These are phyloP conservation scores for Isaurus tuberculatus DNA, from an alignment of 92 coral and sea anemone species.

Conservation along the genomic window DNA sequence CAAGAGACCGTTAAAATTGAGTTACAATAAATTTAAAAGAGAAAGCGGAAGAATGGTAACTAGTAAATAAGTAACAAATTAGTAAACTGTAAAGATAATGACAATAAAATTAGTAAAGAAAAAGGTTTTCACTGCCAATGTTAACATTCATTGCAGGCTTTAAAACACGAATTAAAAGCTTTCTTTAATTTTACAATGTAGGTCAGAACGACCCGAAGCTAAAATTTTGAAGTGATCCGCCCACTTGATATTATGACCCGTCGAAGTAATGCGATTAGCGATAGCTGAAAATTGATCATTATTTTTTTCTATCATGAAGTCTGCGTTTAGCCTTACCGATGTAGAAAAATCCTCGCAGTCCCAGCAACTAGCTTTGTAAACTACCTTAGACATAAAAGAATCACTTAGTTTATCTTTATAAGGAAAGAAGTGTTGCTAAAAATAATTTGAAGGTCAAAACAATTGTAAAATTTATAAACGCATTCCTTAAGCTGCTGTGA, in stretches of 20 bases:
- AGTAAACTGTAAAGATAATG: no score
- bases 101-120: no score
- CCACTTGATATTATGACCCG: conserved; percentile 45
- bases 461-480: conserved; percentile 31
- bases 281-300: conserved; percentile 44
- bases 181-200: no score
- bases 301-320: conserved; percentile 48
- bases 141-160: no score
- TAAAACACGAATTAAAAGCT: no score
- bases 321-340: conserved; percentile 51
- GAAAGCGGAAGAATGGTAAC: conserved; percentile 38
- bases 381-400: conserved; percentile 31
- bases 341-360: no score
- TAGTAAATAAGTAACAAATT: no score
- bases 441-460: conserved; percentile 42
- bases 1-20: no score
- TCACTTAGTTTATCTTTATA: conserved; percentile 25
- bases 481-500: conserved; percentile 37
- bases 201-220: no score
- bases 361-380: no score
- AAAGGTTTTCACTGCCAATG: no score
- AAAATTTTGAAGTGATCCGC: conserved; percentile 50
- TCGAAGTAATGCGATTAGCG: conserved; percentile 50
- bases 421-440: conserved; percentile 34
- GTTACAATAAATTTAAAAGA: conserved; percentile 41